Evolutionary conservation across 2,888 invertebrate genomes (phyloP).

Genomic region (Ectemnius continuus): DNA sequence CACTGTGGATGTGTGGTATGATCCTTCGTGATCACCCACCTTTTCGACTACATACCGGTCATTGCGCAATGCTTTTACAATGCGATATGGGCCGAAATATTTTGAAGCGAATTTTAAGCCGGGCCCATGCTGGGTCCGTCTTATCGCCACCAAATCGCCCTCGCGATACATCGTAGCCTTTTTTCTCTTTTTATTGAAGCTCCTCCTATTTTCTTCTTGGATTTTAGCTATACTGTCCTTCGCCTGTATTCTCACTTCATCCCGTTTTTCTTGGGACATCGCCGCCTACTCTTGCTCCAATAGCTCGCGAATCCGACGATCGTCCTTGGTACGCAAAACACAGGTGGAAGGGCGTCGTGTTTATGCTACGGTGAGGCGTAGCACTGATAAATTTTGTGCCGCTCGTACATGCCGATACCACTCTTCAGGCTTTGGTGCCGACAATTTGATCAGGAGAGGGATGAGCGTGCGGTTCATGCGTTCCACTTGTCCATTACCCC

Average conservation of each 20-base stretch:
- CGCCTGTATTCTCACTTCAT: too few species aligned
- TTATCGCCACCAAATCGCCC: too few species aligned
- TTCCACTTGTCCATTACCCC: slow-evolving; percentile 16
- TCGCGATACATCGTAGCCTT: too few species aligned
- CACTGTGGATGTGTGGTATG: too few species aligned
- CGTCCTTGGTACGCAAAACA: neutral
- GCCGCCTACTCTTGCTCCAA: too few species aligned
- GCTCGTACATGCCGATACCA: slow-evolving; percentile 8
- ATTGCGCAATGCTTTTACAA: too few species aligned
- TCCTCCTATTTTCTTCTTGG: slow-evolving; percentile 59
- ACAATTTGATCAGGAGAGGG: slow-evolving; percentile 17
- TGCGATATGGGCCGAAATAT: too few species aligned
- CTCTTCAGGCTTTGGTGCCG: slow-evolving; percentile 1
- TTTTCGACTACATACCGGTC: too few species aligned
- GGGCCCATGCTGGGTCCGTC: too few species aligned
- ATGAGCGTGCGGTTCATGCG: slow-evolving; percentile 7
- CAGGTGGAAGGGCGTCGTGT: too few species aligned
- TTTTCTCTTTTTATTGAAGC: slow-evolving; percentile 34
- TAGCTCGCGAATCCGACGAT: neutral
- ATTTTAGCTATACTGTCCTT: slow-evolving; percentile 43
- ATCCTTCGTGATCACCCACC: too few species aligned
- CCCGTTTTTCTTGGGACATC: neutral
- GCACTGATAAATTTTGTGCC: slow-evolving; percentile 12
- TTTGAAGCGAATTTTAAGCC: too few species aligned
- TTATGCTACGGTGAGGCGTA: neutral